Evolutionary conservation across 2,888 invertebrate genomes (phyloP).

Genomic region (Dexiosoma caninum): DNA sequence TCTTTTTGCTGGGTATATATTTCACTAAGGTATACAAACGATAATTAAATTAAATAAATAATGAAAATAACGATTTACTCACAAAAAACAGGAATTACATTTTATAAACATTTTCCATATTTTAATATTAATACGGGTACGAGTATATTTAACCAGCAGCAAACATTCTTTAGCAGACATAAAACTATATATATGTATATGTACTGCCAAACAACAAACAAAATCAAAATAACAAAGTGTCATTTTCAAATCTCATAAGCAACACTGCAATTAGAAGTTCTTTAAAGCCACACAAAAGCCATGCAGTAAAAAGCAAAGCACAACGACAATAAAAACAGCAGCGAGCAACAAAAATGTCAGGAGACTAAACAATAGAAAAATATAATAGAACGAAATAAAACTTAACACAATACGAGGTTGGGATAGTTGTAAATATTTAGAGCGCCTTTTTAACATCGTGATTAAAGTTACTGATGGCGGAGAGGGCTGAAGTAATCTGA

Average conservation of each 20-base stretch:
- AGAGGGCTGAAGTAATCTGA: too few relatives aligned
- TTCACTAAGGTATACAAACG: too few relatives aligned
- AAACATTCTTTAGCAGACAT: neutral
- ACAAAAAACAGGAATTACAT: neutral
- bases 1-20: too few relatives aligned
- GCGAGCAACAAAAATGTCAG: slow-evolving; percentile 15
- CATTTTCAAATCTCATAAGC: slow-evolving; percentile 59
- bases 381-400: neutral
- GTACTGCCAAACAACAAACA: slow-evolving; percentile 3
- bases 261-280: slow-evolving; percentile 58
- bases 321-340: slow-evolving; percentile 9
- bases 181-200: neutral
- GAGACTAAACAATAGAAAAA: slow-evolving; percentile 42
- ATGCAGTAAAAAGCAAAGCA: slow-evolving; percentile 21
- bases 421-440: neutral
- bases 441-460: too few relatives aligned
- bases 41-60: too few relatives aligned
- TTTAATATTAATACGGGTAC: neutral
- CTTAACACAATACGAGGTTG: slow-evolving; percentile 1
- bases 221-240: slow-evolving; percentile 46
- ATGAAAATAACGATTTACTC: too few relatives aligned
- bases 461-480: too few relatives aligned
- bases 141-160: neutral
- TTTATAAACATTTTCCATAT: neutral
- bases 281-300: slow-evolving; percentile 46